Percentiles rank a stretch among this genome's conserved stretches.
These are phyloP conservation scores for Euleptes europaea DNA, from an alignment of 2,113 vertebrate genomes.

Conservation along the genomic window DNA sequence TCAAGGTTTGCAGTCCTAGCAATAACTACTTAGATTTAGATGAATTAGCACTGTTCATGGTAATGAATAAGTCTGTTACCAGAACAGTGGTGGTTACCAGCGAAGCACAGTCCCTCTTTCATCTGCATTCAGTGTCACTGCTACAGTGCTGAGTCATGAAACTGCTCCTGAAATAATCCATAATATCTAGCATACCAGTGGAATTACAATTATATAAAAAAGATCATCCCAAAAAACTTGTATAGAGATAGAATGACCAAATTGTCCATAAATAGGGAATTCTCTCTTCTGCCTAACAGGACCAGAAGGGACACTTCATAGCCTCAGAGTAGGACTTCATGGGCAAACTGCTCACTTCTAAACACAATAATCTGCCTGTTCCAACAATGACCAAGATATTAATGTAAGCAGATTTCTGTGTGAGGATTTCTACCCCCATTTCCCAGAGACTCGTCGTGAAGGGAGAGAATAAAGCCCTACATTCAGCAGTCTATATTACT, in stretches of 20 bases:
- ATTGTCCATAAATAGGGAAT: not conserved
- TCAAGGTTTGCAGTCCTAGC: not conserved
- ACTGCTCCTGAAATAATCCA: not conserved
- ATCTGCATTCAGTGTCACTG: not conserved
- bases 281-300: not conserved
- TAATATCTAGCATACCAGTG: not conserved
- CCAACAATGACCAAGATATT: not conserved
- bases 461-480: not conserved
- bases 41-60: not conserved
- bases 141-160: not conserved
- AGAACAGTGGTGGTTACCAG: not conserved
- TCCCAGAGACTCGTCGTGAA: not conserved
- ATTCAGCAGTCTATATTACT: not conserved
- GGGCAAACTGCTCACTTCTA: not conserved
- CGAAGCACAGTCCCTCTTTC: not conserved
- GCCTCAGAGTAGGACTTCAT: not conserved
- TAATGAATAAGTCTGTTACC: not conserved
- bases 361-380: not conserved
- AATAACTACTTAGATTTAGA: not conserved
- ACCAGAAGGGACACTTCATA: not conserved
- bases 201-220: not conserved
- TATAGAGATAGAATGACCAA: not conserved
- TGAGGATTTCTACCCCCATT: not conserved
- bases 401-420: not conserved
- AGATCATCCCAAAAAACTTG: not conserved